Base-by-base conservation (phyloP, 2,113 vertebrate species). In the Antigone vipio region DNA sequence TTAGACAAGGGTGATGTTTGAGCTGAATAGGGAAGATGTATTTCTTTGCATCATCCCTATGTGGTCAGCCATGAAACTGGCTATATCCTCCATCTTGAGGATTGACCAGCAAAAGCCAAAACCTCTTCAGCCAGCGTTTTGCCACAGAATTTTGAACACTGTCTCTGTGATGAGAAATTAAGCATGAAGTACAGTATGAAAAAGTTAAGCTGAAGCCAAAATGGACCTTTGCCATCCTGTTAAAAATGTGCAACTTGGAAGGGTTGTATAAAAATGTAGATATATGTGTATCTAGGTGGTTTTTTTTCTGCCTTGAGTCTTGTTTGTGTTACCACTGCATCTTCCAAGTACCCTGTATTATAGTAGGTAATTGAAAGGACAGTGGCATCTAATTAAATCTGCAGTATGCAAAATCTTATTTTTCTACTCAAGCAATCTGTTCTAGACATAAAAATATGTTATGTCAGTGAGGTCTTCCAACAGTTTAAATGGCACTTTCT, bases 101-200 rank as follows among this genome's bases (percentile, higher is more conserved):
- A 18, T 6, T 32, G 32, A 45, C 23, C 69, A 45, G 49, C 62
- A 24, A 68, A 75, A 68, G 26, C 4, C 20, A 75, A 45, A 68
- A 35, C 58, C 21, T 66, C 10, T 42, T 79, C 38, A 42, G 52
- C 26, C 34, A 52, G 6, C 47, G 45, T 38, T 92, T 40, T 78
- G 15, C 3, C 68, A 9, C 83, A 78, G 55, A 68, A 68, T 78
- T 62, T 69, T 78, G 52, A 78, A 42, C 9, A 40, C 5, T 55
- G 11, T 62, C 38, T 81, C 44, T 77, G 8, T 68, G 76, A 72
- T 78, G 52, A 55, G 47, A 91, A 91, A 53, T 95, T 85, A 81
- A 96, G 86, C 34, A 34, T 50, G 66, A 63, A 80, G 56, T 58
- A 12, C 13, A 60, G 9, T 73, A 32, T 79, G 92, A 60, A 88